Evolutionary conservation across 2,797 vertebrate genomes (phyloP).

Genomic region (Prunella strophiata): DNA sequence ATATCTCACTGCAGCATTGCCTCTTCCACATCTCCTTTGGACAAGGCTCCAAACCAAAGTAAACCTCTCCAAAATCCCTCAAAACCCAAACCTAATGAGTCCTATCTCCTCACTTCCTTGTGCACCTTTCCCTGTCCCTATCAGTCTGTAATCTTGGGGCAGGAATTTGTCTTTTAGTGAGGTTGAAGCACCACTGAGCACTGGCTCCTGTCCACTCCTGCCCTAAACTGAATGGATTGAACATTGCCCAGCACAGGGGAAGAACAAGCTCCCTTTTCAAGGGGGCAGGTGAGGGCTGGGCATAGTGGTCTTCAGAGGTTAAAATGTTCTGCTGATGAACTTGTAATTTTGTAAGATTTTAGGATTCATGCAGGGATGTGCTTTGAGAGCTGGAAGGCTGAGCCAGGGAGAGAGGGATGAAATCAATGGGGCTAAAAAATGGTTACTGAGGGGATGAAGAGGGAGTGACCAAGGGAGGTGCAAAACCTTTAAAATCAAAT

Average conservation of each 20-base stretch:
- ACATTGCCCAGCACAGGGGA: too few species aligned
- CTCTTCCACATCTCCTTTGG: not conserved
- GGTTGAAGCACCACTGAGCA: not conserved
- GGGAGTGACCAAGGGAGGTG: not conserved
- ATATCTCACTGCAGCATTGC: fast-evolving
- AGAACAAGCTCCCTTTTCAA: not conserved
- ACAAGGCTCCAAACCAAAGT: not conserved
- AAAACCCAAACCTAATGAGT: not conserved
- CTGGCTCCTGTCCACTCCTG: not conserved
- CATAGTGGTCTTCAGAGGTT: not conserved
- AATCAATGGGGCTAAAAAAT: not conserved
- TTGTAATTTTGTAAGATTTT: not conserved
- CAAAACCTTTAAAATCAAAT: not conserved
- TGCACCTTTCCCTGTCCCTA: not conserved
- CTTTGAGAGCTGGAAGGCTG: not conserved
- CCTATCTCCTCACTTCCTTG: not conserved
- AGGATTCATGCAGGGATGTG: not conserved
- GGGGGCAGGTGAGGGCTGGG: not conserved
- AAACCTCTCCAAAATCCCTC: not conserved
- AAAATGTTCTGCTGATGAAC: not conserved
- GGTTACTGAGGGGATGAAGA: not conserved
- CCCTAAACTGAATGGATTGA: not conserved
- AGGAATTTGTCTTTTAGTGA: not conserved
- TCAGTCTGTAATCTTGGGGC: not conserved
- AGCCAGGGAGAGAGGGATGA: not conserved